These are phyloP conservation scores for Rhipidura dahli DNA, from an alignment of 2,113 vertebrate species.

Conservation along the genomic window DNA sequence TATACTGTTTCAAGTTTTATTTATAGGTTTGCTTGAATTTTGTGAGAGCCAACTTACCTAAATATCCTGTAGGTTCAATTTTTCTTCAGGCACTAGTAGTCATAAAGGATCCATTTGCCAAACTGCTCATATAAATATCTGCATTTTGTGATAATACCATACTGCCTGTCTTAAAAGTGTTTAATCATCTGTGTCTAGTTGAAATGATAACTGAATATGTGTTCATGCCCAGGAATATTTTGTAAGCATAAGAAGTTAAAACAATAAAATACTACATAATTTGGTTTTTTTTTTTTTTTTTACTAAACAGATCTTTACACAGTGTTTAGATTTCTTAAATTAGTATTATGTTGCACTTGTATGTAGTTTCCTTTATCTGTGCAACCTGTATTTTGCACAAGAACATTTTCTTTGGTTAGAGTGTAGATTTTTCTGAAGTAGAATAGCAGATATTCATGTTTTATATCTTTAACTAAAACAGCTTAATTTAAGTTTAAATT, in stretches of 20 bases:
- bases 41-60: background rate
- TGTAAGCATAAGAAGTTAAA: background rate
- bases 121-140: background rate
- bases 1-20: background rate
- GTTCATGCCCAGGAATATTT: background rate
- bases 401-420: background rate
- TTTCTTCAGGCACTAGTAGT: background rate
- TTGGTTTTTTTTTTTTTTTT: background rate
- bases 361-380: background rate
- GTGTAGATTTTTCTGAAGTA: background rate
- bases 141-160: background rate
- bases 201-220: background rate
- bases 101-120: background rate
- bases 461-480: background rate
- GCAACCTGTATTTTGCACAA: background rate
- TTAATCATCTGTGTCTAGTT: background rate
- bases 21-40: background rate
- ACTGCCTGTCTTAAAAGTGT: background rate
- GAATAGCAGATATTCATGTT: background rate
- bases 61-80: background rate
- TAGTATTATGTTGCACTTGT: background rate
- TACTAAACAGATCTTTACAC: background rate
- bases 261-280: background rate
- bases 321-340: background rate
- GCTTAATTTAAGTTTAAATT: background rate